These are phyloP conservation scores for Orchestes rusci DNA, from an alignment of 2,888 invertebrate species.

Conservation along the genomic window DNA sequence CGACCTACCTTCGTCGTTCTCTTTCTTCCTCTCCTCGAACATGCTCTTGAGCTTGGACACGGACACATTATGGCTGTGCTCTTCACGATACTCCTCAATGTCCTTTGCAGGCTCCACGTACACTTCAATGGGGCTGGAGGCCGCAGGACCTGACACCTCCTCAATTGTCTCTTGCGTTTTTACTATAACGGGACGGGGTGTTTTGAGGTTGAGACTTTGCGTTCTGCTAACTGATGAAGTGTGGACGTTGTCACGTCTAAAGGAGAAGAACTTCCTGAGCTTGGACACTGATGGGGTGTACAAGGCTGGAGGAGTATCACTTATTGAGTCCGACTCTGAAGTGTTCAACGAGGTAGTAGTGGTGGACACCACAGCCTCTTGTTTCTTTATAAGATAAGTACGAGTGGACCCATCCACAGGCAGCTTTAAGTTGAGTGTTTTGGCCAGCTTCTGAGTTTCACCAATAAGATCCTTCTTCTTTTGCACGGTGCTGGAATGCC, in stretches of 20 bases:
- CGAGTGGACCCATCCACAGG: slow-evolving; percentile 18
- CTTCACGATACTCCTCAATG: slow-evolving; percentile 1
- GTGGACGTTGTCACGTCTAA: slow-evolving; percentile 10
- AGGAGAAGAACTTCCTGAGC: slow-evolving; percentile 19
- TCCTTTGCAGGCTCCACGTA: slow-evolving; percentile 9
- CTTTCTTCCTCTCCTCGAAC: slow-evolving; percentile 23
- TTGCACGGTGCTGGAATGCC: slow-evolving; percentile 17
- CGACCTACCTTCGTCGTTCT: slow-evolving; percentile 17
- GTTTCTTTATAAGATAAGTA: slow-evolving; percentile 4
- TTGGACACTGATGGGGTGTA: slow-evolving; percentile 12
- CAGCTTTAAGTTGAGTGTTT: slow-evolving; percentile 26
- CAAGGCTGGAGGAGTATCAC: slow-evolving; percentile 3
- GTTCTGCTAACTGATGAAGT: slow-evolving; percentile 12
- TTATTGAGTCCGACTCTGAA: slow-evolving; percentile 9
- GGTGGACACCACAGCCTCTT: slow-evolving; percentile 15
- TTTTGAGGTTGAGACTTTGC: slow-evolving; percentile 12
- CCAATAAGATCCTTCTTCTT: slow-evolving; percentile 24
- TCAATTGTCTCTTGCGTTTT: slow-evolving; percentile 3
- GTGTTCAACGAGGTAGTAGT: slow-evolving; percentile 15
- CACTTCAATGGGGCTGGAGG: not conserved
- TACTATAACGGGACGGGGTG: not conserved
- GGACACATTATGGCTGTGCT: slow-evolving; percentile 13
- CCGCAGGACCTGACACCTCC: no score
- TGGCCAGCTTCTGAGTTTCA: slow-evolving; percentile 26
- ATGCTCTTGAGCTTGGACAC: slow-evolving; percentile 23